Conservation (phyloP, 2,113 vertebrate species). For the Callithrix jacchus region DNA sequence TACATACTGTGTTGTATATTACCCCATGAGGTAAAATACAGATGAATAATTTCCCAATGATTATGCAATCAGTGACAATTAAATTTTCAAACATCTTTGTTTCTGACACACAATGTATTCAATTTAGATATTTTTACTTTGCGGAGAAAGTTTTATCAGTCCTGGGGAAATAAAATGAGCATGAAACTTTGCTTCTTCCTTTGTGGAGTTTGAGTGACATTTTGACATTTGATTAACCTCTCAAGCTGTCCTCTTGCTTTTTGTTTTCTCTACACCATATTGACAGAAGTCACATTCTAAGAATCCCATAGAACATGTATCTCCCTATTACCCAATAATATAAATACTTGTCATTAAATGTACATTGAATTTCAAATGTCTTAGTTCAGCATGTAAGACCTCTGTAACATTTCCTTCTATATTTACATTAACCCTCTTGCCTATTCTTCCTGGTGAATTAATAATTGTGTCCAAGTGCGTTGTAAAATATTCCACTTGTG, state of each 20-base stretch:
- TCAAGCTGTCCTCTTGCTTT: neutral
- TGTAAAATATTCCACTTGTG: neutral
- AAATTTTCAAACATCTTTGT: neutral
- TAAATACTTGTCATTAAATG: neutral
- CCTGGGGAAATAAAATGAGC: neutral
- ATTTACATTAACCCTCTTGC: neutral
- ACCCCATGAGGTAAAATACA: neutral
- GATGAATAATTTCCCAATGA: neutral
- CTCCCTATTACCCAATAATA: neutral
- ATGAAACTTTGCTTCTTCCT: neutral
- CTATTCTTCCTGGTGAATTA: neutral
- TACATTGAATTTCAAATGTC: neutral
- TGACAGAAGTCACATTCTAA: neutral
- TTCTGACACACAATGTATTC: neutral
- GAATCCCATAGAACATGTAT: neutral
- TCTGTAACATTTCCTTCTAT: neutral
- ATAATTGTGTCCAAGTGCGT: neutral
- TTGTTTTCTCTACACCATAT: neutral
- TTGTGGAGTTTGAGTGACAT: neutral
- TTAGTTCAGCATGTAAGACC: neutral
- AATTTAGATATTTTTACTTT: neutral
- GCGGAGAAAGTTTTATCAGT: neutral
- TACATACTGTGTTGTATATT: neutral
- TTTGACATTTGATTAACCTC: neutral
- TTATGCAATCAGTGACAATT: neutral